These are phyloP conservation scores for Pelvicachromis taeniatus DNA, from an alignment of 2,113 vertebrate species.

Conservation along the genomic window DNA sequence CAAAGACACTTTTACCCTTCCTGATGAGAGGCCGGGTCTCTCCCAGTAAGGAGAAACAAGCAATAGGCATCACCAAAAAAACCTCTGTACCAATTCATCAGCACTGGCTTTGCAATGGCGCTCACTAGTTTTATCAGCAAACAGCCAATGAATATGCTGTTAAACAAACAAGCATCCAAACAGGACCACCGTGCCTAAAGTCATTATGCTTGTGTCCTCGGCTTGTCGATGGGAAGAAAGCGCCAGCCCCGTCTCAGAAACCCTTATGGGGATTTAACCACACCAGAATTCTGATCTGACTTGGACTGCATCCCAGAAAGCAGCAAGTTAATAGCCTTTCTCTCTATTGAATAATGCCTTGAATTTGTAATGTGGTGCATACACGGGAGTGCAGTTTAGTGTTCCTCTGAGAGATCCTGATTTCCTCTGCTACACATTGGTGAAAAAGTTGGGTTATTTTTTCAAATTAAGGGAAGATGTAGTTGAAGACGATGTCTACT, in stretches of 20 bases:
- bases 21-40: not conserved
- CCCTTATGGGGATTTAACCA: constrained; percentile 65
- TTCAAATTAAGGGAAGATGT: constrained; percentile 29
- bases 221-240: constrained; percentile 44
- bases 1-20: constrained; percentile 52
- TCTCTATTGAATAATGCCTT: constrained; percentile 71
- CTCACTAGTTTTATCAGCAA: constrained; percentile 53
- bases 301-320: constrained; percentile 68
- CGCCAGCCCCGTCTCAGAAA: constrained; percentile 55
- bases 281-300: constrained; percentile 66
- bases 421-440: constrained; percentile 42
- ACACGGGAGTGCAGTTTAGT: constrained; percentile 62
- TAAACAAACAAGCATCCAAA: constrained; percentile 63
- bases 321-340: constrained; percentile 69
- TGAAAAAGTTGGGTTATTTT: constrained; percentile 56
- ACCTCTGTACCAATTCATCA: constrained; percentile 25
- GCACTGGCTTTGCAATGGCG: constrained; percentile 13
- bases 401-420: constrained; percentile 61
- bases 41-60: constrained; percentile 4
- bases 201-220: constrained; percentile 53
- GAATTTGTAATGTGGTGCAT: constrained; percentile 68
- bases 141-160: constrained; percentile 60
- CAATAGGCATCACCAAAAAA: constrained; percentile 14
- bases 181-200: constrained; percentile 61
- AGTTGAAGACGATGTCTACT: not conserved